Base-by-base conservation (phyloP, 2,113 vertebrate species). In the Ptilorrhoa leucosticta region DNA sequence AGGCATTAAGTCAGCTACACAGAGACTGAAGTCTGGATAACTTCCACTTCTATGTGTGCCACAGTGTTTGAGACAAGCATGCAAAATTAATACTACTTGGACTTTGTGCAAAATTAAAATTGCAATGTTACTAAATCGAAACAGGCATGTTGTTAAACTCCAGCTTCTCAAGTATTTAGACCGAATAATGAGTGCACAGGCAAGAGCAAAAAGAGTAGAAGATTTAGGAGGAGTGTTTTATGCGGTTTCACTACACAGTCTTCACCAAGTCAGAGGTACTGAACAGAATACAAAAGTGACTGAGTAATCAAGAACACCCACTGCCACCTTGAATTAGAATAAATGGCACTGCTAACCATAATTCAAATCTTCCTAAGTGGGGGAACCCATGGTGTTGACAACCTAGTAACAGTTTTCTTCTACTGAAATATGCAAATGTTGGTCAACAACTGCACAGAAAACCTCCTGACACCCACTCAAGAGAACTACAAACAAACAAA, bases 121-220 rank as follows among this genome's bases (percentile, higher is more conserved):
- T 69, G 21, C 42, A 63, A 22, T 12, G 15, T 21, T 44, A 85
- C 9, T 35, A 54, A 94, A 82, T 35, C 2, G 7, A 57, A 86
- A 64, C 54, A 79, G 35, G 47, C 5, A 39, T 10, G 24, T 24
- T 51, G 35, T 50, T 64, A 44, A 56, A 68, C 83, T 69, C 18
- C 61, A 79, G 31, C 6, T 78, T 73, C 42, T 82, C 21, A 50
- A 71, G 17, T 35, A 77, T 58, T 76, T 35, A 63, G 17, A 89
- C 8, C 0, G 0, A 64, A 68, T n/a, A 71, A 48, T 0, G 2
- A 76, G 4, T 83, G 20, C 18, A 63, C 4, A 37, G 33, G 27
- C 39, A 57, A 90, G 42, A 60, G 10, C 3, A 10, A 68, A 35
- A 40, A n/a, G 24, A 69, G 33, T 26, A 39, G 9, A 58, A 30